Evolutionary conservation across 2,113 vertebrate genomes (phyloP).

Genomic region (Tinamus guttatus): DNA sequence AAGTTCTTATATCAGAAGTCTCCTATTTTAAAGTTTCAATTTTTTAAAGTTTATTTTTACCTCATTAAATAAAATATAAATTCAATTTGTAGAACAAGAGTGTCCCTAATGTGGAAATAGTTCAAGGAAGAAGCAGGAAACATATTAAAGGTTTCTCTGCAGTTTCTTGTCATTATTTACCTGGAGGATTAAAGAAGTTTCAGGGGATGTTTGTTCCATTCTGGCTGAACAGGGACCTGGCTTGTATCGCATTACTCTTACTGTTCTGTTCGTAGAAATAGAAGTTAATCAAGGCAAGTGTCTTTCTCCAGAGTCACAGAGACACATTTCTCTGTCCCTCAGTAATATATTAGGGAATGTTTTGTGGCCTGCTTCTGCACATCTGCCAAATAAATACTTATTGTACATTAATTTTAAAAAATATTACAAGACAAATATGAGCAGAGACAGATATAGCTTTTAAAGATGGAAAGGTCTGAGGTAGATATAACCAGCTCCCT

Average conservation of each 20-base stretch:
- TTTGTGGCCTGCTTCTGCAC: background rate
- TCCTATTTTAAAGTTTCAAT: background rate
- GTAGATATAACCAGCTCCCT: background rate
- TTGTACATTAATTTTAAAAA: background rate
- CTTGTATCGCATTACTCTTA: slow-evolving; percentile 2
- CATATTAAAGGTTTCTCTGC: background rate
- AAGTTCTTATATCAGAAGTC: background rate
- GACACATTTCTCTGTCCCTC: background rate
- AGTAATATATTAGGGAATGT: background rate
- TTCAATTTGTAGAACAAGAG: background rate
- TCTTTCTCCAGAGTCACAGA: background rate
- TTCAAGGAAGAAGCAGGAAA: slow-evolving; percentile 49
- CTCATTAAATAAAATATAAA: background rate
- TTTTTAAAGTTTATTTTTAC: background rate
- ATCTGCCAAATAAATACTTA: background rate
- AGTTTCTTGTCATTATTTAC: slow-evolving; percentile 23
- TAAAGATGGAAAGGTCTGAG: background rate
- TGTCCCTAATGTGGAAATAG: background rate
- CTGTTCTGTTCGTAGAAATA: background rate
- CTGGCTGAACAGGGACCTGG: slow-evolving; percentile 7
- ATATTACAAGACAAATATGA: background rate
- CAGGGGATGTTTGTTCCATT: slow-evolving; percentile 45
- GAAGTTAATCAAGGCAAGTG: background rate
- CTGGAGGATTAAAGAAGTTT: slow-evolving; percentile 16
- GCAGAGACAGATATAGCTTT: background rate